Percentiles rank a stretch among this genome's conserved stretches.
Evolutionary conservation across 2,797 vertebrate genomes (phyloP).

Genomic region (Odontamblyopus rebecca): DNA sequence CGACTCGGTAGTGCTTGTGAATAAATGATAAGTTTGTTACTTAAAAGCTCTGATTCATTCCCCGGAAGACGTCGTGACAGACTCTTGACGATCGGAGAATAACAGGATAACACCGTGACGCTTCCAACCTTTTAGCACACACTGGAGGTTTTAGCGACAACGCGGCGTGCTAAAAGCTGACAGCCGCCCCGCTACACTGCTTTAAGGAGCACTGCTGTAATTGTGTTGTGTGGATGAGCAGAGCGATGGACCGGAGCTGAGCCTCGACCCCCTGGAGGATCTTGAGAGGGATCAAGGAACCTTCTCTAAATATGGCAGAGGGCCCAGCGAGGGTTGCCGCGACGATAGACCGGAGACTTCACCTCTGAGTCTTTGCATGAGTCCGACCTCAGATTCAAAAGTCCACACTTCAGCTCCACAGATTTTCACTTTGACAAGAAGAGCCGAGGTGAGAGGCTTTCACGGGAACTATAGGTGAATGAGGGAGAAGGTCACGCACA

Average conservation of each 20-base stretch:
- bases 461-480: background rate
- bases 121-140: constrained; percentile 86
- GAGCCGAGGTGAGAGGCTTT: constrained; percentile 30
- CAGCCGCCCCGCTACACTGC: constrained; percentile 54
- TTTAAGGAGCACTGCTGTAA: constrained; percentile 73
- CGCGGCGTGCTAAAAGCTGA: constrained; percentile 90
- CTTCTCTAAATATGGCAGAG: constrained; percentile 68
- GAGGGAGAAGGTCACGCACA: background rate
- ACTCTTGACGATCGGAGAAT: constrained; percentile 44
- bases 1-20: constrained; percentile 73
- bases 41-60: constrained; percentile 78
- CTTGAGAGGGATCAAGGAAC: constrained; percentile 53
- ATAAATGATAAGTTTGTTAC: constrained; percentile 82
- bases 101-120: constrained; percentile 55
- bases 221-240: constrained; percentile 66
- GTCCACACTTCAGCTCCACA: constrained; percentile 73
- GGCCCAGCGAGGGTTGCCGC: constrained; percentile 20
- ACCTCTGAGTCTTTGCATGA: constrained; percentile 67
- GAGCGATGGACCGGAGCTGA: constrained; percentile 49
- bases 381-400: constrained; percentile 74
- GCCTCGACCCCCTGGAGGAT: background rate
- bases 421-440: constrained; percentile 73
- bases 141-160: constrained; percentile 83
- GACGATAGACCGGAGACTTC: constrained; percentile 67
- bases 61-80: constrained; percentile 65